phyloP scores from a whole-genome alignment of 2,113 vertebrate genomes.

The Trematocara stigmaticum region DNA sequence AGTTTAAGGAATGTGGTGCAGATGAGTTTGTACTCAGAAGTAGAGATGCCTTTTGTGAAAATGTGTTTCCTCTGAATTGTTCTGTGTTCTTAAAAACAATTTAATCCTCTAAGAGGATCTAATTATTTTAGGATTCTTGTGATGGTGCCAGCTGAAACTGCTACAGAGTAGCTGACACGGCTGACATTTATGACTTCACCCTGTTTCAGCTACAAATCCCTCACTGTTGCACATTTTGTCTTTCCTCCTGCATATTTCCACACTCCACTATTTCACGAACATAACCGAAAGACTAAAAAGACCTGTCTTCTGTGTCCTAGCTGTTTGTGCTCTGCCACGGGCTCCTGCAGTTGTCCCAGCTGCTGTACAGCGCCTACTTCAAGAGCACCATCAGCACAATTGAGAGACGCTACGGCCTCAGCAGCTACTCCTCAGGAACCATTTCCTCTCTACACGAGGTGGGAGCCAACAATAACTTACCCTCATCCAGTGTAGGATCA shows the following conservation, averaged over 20 bases:
- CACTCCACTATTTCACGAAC: background rate
- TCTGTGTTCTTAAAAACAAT: background rate
- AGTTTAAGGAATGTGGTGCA: background rate
- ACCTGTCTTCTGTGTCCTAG: constrained; percentile 55
- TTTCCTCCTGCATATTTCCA: background rate
- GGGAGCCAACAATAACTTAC: constrained; percentile 40
- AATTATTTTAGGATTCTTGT: background rate
- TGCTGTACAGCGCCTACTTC: constrained; percentile 92
- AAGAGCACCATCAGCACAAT: constrained; percentile 98
- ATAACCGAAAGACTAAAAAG: background rate
- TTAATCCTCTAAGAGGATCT: background rate
- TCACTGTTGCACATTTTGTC: background rate
- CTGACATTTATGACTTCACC: background rate
- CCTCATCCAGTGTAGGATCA: background rate
- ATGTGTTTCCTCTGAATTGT: background rate
- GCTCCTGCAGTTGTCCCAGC: constrained; percentile 90
- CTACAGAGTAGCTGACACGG: background rate
- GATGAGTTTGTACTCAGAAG: background rate
- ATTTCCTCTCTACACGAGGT: constrained; percentile 96
- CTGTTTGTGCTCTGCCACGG: constrained; percentile 92
- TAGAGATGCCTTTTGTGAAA: background rate
- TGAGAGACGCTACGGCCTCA: constrained; percentile 92
- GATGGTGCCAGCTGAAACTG: background rate
- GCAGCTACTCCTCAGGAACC: constrained; percentile 90
- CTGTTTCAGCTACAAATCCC: background rate